A percentile compares a stretch with the other conserved stretches of the same genome.
These are phyloP conservation scores for Drosophila lacicola DNA, from an alignment of 2,888 invertebrate species.

Conservation along the genomic window DNA sequence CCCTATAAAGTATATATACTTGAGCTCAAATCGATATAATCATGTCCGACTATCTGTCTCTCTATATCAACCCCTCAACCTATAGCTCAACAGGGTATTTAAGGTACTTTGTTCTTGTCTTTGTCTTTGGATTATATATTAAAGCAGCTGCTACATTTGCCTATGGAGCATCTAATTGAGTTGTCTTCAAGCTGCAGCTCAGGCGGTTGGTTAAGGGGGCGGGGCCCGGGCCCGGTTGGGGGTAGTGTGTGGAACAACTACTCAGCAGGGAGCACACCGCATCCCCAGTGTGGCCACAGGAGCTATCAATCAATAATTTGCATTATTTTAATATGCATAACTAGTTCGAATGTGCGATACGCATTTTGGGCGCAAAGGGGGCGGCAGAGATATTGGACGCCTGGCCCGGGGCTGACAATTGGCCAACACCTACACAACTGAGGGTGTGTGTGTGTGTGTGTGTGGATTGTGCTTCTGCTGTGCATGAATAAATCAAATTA, in stretches of 20 bases:
- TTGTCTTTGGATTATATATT: no score
- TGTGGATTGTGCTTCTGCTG: slow-evolving; percentile 17
- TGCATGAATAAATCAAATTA: slow-evolving; percentile 72
- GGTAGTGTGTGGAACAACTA: no score
- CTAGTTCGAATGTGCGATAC: slow-evolving; percentile 5
- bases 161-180: slow-evolving; percentile 24
- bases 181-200: slow-evolving; percentile 7
- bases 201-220: neutral
- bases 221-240: neutral
- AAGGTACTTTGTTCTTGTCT: no score
- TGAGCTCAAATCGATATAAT: no score
- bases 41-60: no score
- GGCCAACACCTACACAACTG: slow-evolving; percentile 16
- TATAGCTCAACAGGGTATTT: no score
- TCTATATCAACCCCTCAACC: no score
- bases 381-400: neutral
- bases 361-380: neutral
- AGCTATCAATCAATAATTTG: slow-evolving; percentile 62
- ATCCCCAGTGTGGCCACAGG: slow-evolving; percentile 4
- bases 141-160: slow-evolving; percentile 6
- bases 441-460: slow-evolving; percentile 2
- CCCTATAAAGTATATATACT: no score
- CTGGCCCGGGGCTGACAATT: neutral
- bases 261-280: neutral
- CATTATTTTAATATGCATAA: slow-evolving; percentile 69